phyloP scores from a whole-genome alignment of 2,888 invertebrate genomes.

The Thera britannica region DNA sequence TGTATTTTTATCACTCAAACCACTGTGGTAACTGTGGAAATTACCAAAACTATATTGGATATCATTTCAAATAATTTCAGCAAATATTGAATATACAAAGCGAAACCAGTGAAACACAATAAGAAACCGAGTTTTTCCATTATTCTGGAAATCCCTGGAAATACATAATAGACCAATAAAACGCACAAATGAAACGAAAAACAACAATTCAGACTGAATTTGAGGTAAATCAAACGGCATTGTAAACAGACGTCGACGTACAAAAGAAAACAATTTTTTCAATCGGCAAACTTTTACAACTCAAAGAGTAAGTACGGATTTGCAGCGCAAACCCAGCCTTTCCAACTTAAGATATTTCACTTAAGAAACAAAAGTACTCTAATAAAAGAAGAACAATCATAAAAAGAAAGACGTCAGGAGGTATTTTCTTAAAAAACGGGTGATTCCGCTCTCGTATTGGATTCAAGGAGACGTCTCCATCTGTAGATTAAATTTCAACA shows the following conservation, averaged over 20 bases:
- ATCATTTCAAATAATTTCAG: background rate
- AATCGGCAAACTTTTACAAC: constrained; percentile 78
- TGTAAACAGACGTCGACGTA: constrained; percentile 30
- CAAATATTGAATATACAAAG: background rate
- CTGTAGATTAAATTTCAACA: constrained; percentile 37
- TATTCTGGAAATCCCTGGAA: background rate
- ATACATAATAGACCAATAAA: background rate
- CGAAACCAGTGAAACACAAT: background rate
- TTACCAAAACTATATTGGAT: background rate
- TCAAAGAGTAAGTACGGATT: constrained; percentile 79
- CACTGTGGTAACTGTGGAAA: background rate
- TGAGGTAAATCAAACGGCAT: constrained; percentile 39
- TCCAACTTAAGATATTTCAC: constrained; percentile 80
- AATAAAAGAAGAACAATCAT: constrained; percentile 84
- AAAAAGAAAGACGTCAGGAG: constrained; percentile 75
- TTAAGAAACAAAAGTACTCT: constrained; percentile 83
- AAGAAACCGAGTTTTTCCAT: background rate
- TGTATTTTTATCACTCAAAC: too few relatives aligned
- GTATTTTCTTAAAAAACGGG: constrained; percentile 62
- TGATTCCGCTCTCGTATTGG: constrained; percentile 41
- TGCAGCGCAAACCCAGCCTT: constrained; percentile 75
- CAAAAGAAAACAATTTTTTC: constrained; percentile 72
- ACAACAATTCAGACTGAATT: constrained; percentile 29
- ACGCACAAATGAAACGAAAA: constrained; percentile 5
- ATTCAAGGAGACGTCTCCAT: constrained; percentile 33